Conservation (phyloP, 1,140 invertebrate species). For the Belonocnema kinseyi region DNA sequence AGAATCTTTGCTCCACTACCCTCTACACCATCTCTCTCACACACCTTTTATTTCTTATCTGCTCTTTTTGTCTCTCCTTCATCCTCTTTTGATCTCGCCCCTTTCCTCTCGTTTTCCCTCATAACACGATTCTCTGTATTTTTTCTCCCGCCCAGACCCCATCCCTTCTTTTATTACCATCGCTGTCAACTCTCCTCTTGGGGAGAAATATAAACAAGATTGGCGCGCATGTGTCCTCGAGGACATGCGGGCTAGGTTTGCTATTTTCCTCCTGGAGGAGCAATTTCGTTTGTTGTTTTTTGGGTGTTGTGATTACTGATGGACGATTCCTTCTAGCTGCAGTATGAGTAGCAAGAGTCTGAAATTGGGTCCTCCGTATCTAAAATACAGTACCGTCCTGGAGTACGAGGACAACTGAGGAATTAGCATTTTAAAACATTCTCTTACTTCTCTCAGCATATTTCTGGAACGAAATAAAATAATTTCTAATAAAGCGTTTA, state of each 20-base stretch:
- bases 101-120: conserved; percentile 38
- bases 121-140: conserved; percentile 31
- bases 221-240: conserved; percentile 54
- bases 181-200: no score
- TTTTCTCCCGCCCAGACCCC: conserved; percentile 19
- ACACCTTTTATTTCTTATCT: conserved; percentile 40
- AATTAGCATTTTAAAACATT: no score
- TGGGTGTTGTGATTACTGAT: not conserved
- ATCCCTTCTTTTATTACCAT: conserved; percentile 14
- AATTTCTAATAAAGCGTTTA: no score
- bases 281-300: not conserved
- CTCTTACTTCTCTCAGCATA: no score
- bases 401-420: no score
- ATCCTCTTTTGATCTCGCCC: not conserved
- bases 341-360: no score
- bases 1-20: conserved; percentile 64
- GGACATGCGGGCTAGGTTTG: conserved; percentile 30
- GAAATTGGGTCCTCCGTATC: no score
- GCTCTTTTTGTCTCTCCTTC: conserved; percentile 35
- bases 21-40: conserved; percentile 15
- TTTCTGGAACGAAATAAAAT: no score
- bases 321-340: not conserved
- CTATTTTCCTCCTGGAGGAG: not conserved
- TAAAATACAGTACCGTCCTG: no score
- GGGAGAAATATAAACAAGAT: conserved; percentile 64